A percentile compares a stretch with the other conserved stretches of the same genome.
phyloP scores from a whole-genome alignment of 2,888 invertebrate species.

The Xestia sexstrigata region DNA sequence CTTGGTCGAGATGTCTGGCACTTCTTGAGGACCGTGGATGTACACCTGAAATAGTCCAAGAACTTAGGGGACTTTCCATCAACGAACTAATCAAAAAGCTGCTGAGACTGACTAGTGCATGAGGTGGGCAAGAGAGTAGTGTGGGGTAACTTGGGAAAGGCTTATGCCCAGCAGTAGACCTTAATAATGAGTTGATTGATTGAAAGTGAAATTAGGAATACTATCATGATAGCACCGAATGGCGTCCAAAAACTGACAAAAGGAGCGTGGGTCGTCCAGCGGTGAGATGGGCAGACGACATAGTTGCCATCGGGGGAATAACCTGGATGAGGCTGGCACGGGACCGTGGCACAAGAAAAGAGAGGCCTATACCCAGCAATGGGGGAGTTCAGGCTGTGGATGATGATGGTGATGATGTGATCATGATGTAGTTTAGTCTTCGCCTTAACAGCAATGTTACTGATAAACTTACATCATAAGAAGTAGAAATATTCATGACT shows the following conservation, averaged over 20 bases:
- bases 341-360: no score
- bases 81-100: not conserved
- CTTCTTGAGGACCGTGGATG: constrained; percentile 92
- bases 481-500: constrained; percentile 92
- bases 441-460: not conserved
- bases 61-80: not conserved
- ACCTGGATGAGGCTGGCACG: no score
- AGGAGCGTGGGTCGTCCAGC: no score
- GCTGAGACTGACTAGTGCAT: not conserved
- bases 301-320: no score
- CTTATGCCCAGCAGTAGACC: not conserved
- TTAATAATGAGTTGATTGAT: not conserved
- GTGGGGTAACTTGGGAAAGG: not conserved
- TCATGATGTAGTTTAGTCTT: not conserved
- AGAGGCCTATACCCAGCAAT: no score
- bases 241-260: no score
- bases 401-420: no score
- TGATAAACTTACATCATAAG: constrained; percentile 90
- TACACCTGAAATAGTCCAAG: constrained; percentile 85
- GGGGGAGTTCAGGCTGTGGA: no score
- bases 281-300: no score
- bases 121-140: not conserved
- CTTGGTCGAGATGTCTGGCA: constrained; percentile 92
- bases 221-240: not conserved
- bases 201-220: not conserved